These are phyloP conservation scores for Acrobasis suavella DNA, from an alignment of 2,888 invertebrate genomes.

Conservation along the genomic window DNA sequence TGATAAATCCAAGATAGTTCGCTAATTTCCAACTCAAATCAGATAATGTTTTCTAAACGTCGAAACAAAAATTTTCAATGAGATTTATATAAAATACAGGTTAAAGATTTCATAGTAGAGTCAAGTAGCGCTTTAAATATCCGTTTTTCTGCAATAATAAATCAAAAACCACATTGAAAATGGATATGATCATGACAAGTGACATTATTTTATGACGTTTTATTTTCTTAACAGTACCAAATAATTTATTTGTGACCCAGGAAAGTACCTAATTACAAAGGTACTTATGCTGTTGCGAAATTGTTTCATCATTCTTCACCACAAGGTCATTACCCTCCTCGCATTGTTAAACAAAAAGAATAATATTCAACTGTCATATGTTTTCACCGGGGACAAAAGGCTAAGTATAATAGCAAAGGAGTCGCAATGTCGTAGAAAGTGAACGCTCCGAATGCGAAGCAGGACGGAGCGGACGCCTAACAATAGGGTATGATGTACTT, in stretches of 20 bases:
- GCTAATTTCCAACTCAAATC: no score
- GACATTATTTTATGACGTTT: no score
- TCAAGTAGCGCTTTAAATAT: no score
- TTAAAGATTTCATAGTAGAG: no score
- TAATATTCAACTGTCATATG: conserved; percentile 9
- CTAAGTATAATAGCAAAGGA: conserved; percentile 7
- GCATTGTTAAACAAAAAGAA: not conserved
- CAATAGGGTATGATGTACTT: conserved; percentile 17
- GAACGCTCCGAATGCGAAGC: conserved; percentile 27
- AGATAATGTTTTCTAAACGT: no score
- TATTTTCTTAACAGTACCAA: no score
- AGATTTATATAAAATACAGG: no score
- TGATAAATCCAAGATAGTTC: not conserved
- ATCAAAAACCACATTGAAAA: no score
- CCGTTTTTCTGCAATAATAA: no score
- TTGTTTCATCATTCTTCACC: not conserved
- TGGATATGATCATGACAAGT: no score
- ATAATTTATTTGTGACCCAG: no score
- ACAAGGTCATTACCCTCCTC: conserved; percentile 2
- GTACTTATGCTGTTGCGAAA: not conserved
- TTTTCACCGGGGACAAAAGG: conserved; percentile 20
- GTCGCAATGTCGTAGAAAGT: conserved; percentile 27
- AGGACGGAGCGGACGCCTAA: conserved; percentile 24
- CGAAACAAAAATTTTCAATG: no score
- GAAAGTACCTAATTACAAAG: not conserved